Conservation (phyloP, 92 coral and sea anemone species). For the Pocillopora grandis region DNA sequence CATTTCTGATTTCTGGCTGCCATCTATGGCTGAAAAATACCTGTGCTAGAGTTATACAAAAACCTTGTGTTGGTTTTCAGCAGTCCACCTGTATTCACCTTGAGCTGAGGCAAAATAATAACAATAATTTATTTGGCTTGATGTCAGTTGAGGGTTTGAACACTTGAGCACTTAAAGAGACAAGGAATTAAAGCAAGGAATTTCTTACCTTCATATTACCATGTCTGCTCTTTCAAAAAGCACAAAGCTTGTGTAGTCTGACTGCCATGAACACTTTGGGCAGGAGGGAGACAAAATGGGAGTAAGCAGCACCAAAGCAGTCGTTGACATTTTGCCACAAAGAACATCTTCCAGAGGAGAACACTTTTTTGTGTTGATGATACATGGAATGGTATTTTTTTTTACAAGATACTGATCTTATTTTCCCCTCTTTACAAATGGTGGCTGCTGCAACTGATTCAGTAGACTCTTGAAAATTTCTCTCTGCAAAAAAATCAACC, state of each 20-base stretch:
- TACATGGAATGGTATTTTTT: slow-evolving; percentile 17
- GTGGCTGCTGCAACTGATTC: background rate
- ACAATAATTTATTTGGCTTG: too few relatives aligned
- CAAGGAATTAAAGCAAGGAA: too few relatives aligned
- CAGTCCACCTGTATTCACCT: too few relatives aligned
- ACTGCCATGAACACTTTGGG: slow-evolving; percentile 11
- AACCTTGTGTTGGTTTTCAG: too few relatives aligned
- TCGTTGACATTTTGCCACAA: background rate
- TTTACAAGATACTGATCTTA: background rate
- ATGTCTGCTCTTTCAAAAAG: background rate
- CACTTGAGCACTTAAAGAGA: too few relatives aligned
- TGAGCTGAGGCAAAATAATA: too few relatives aligned
- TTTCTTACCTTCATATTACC: too few relatives aligned
- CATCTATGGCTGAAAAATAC: too few relatives aligned
- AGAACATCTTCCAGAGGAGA: slow-evolving; percentile 7
- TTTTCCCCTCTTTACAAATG: slow-evolving; percentile 7
- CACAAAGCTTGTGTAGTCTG: slow-evolving; percentile 6
- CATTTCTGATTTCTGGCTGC: too few relatives aligned
- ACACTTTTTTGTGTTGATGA: background rate
- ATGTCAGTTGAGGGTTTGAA: too few relatives aligned
- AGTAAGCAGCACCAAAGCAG: background rate
- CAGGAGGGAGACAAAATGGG: background rate
- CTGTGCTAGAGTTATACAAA: too few relatives aligned
- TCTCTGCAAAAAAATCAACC: slow-evolving; percentile 32
- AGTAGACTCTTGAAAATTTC: background rate